Evolutionary conservation across 2,888 invertebrate genomes (phyloP).

Genomic region (Phasia obesa): DNA sequence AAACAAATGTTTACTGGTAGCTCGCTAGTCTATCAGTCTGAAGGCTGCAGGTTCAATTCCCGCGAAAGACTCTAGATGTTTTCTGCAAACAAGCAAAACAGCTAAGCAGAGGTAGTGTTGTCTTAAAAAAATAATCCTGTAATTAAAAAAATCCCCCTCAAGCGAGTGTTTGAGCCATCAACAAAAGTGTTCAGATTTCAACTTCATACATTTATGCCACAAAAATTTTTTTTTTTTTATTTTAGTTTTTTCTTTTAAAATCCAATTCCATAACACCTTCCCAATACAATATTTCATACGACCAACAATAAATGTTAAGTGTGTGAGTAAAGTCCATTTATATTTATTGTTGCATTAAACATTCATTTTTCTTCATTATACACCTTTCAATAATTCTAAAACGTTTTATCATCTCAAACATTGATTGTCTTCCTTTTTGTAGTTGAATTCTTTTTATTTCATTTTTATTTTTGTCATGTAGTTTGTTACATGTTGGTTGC

Average conservation of each 20-base stretch:
- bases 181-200: too few species aligned
- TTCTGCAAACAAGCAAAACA: too few species aligned
- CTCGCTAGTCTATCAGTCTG: too few species aligned
- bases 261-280: background rate
- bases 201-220: background rate
- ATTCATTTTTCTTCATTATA: constrained; percentile 70
- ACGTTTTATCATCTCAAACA: constrained; percentile 65
- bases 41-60: too few species aligned
- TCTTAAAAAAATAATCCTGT: too few species aligned
- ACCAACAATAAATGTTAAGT: constrained; percentile 26
- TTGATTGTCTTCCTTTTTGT: constrained; percentile 18
- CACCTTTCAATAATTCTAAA: constrained; percentile 69
- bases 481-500: constrained; percentile 43
- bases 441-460: background rate
- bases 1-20: too few species aligned
- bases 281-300: constrained; percentile 35
- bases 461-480: constrained; percentile 13
- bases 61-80: too few species aligned
- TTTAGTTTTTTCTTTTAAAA: background rate
- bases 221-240: background rate
- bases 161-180: too few species aligned
- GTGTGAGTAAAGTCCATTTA: constrained; percentile 12
- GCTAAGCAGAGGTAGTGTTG: too few species aligned
- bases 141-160: too few species aligned
- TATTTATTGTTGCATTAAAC: constrained; percentile 52